Evolutionary conservation across 2,113 vertebrate species (phyloP).

Genomic region (Rattus rattus): DNA sequence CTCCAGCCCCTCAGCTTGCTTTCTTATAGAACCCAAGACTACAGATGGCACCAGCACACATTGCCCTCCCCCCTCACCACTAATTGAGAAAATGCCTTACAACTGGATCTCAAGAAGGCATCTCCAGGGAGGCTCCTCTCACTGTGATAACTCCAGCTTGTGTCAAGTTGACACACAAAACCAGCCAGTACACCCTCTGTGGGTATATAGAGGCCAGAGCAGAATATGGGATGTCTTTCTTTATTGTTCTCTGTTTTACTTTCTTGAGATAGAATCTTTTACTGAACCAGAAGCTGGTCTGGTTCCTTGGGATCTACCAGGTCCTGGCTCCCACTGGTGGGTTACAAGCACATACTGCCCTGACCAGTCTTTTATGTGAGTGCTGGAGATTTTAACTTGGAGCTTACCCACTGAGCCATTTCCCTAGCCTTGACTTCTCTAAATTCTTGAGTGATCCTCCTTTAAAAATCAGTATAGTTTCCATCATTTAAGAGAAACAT

Average conservation of each 20-base stretch:
- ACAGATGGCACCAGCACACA: too few relatives aligned
- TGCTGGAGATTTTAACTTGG: neutral
- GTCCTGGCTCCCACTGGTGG: too few relatives aligned
- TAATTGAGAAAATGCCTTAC: too few relatives aligned
- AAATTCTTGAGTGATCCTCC: slow-evolving; percentile 30
- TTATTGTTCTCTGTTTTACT: neutral
- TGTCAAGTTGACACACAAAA: too few relatives aligned
- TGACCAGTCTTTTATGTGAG: neutral
- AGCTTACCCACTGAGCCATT: neutral
- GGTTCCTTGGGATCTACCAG: neutral
- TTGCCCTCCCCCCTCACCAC: too few relatives aligned
- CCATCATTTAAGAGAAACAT: neutral
- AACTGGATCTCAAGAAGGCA: too few relatives aligned
- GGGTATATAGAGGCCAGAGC: neutral
- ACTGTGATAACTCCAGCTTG: too few relatives aligned
- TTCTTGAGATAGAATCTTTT: neutral
- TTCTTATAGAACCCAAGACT: too few relatives aligned
- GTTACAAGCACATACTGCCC: neutral
- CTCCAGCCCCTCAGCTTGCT: too few relatives aligned
- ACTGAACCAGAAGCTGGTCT: neutral
- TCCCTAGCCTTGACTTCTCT: neutral
- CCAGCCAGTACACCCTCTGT: too few relatives aligned
- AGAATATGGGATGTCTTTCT: neutral
- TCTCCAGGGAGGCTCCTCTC: too few relatives aligned
- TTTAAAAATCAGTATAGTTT: slow-evolving; percentile 11